phyloP scores from a whole-genome alignment of 2,797 vertebrate genomes.

The Eulemur coronatus region DNA sequence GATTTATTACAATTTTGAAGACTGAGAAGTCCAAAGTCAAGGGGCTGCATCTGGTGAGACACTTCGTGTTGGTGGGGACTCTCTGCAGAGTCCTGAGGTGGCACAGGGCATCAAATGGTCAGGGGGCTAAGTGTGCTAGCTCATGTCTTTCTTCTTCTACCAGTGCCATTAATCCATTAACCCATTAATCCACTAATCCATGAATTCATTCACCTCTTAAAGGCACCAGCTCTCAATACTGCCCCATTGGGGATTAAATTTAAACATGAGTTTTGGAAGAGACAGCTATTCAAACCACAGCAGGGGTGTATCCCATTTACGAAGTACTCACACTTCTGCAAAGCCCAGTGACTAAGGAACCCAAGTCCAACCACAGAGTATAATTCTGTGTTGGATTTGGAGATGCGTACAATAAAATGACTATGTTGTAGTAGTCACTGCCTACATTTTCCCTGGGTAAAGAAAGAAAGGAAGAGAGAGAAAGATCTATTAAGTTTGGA shows the following conservation, averaged over 20 bases:
- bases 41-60: background rate
- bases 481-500: background rate
- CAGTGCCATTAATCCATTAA: background rate
- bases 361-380: background rate
- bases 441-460: background rate
- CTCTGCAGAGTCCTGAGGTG: background rate
- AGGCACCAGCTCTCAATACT: background rate
- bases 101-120: background rate
- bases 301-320: background rate
- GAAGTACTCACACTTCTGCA: background rate
- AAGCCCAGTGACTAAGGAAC: background rate
- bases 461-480: background rate
- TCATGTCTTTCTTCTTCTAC: background rate
- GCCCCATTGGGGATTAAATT: background rate
- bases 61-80: background rate
- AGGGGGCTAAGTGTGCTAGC: background rate
- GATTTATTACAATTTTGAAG: background rate
- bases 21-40: background rate
- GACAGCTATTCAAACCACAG: background rate
- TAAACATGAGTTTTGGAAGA: background rate
- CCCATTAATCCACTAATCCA: background rate
- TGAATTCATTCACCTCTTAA: background rate
- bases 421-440: background rate
- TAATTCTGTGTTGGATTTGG: background rate
- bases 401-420: background rate